phyloP scores from a whole-genome alignment of 2,888 invertebrate genomes.

The Hylaea fasciaria region DNA sequence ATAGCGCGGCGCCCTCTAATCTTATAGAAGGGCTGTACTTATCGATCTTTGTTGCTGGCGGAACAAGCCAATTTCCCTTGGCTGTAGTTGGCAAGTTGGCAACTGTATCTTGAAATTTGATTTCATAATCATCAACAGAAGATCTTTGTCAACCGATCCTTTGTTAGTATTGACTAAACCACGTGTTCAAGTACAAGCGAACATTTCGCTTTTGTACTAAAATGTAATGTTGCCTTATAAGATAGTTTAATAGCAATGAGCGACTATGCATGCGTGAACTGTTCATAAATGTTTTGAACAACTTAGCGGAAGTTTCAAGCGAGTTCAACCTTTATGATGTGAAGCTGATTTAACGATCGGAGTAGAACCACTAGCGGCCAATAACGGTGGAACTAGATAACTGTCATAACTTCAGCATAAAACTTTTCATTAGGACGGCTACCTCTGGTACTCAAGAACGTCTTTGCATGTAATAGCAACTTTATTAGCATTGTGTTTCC shows the following conservation, averaged over 20 bases:
- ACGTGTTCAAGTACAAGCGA: background rate
- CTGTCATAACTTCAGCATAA: background rate
- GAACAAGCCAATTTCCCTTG: slow-evolving; percentile 35
- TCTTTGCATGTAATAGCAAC: background rate
- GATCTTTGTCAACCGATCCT: background rate
- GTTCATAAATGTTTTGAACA: slow-evolving; percentile 29
- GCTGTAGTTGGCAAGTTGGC: slow-evolving; percentile 41
- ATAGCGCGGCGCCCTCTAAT: slow-evolving; percentile 35
- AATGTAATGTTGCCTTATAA: background rate
- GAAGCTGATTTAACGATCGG: slow-evolving; percentile 52
- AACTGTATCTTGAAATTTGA: slow-evolving; percentile 38
- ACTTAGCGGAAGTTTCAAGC: slow-evolving; percentile 25
- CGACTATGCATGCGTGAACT: slow-evolving; percentile 18
- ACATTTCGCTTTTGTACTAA: background rate
- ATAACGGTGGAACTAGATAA: slow-evolving; percentile 37
- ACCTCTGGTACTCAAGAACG: background rate
- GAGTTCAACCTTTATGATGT: slow-evolving; percentile 45
- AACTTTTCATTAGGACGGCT: slow-evolving; percentile 1
- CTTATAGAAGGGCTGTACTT: slow-evolving; percentile 26
- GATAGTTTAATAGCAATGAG: slow-evolving; percentile 10
- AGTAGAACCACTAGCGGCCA: slow-evolving; percentile 39
- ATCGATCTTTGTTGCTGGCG: slow-evolving; percentile 37
- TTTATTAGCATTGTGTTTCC: background rate
- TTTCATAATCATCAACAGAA: slow-evolving; percentile 36
- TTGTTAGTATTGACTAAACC: too few species aligned